Evolutionary conservation across 2,797 vertebrate genomes (phyloP).

Genomic region (Lagorchestes hirsutus): DNA sequence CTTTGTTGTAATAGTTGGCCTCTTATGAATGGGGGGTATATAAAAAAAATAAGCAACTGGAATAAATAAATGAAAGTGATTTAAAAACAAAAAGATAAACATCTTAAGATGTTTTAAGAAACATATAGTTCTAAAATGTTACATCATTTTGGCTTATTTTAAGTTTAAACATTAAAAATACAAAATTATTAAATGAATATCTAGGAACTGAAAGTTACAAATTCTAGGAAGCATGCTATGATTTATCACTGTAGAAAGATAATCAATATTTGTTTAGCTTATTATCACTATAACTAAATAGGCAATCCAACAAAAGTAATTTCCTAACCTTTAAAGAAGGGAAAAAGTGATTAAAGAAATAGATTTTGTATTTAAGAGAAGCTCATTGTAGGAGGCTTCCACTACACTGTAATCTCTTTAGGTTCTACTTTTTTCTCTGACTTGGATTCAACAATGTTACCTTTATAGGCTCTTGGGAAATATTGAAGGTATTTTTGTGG

Average conservation of each 20-base stretch:
- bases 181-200: slow-evolving; percentile 50
- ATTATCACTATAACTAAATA: slow-evolving; percentile 73
- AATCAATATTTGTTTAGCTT: slow-evolving; percentile 79
- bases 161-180: slow-evolving; percentile 47
- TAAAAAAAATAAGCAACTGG: neutral
- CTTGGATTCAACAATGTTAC: slow-evolving; percentile 30
- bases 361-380: slow-evolving; percentile 75
- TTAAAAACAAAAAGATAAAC: neutral
- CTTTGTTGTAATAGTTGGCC: neutral
- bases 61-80: neutral
- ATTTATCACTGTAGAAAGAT: slow-evolving; percentile 76
- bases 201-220: slow-evolving; percentile 69
- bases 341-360: slow-evolving; percentile 74
- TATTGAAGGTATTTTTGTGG: slow-evolving; percentile 38
- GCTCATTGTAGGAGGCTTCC: slow-evolving; percentile 15
- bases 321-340: slow-evolving; percentile 77
- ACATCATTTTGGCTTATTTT: slow-evolving; percentile 51
- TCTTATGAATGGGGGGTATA: neutral
- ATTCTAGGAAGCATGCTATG: slow-evolving; percentile 50
- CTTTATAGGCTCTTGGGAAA: slow-evolving; percentile 33
- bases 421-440: slow-evolving; percentile 44
- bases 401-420: slow-evolving; percentile 54
- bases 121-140: neutral
- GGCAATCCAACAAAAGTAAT: slow-evolving; percentile 75
- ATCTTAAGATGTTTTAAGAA: neutral